Evolutionary conservation across 1,140 invertebrate species (phyloP).

Genomic region (Drosophila mauritiana): DNA sequence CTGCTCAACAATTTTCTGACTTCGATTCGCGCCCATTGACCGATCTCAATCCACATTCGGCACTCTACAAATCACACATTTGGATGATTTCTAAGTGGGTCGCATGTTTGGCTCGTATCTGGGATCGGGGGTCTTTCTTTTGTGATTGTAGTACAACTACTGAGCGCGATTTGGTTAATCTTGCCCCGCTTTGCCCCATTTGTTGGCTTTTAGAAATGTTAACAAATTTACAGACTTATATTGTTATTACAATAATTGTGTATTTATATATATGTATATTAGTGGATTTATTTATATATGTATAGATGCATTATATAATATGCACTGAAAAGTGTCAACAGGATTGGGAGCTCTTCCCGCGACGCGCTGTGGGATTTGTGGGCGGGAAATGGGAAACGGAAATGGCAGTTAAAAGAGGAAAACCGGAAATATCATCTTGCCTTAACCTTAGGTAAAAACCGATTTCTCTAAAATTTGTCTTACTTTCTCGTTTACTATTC

Average conservation of each 20-base stretch:
- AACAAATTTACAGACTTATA: constrained; percentile 78
- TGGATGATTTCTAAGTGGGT: constrained; percentile 1
- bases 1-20: constrained; percentile 70
- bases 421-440: constrained; percentile 22
- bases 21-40: constrained; percentile 28
- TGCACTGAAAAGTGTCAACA: constrained; percentile 54
- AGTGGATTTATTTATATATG: constrained; percentile 28
- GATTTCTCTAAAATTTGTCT: constrained; percentile 67
- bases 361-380: not conserved
- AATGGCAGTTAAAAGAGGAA: constrained; percentile 23
- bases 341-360: constrained; percentile 18
- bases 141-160: constrained; percentile 48
- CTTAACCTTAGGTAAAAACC: constrained; percentile 64
- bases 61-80: constrained; percentile 16
- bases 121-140: not conserved
- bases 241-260: constrained; percentile 60
- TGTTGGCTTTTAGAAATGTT: constrained; percentile 57
- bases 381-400: not conserved
- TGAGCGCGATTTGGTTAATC: constrained; percentile 34
- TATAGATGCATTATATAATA: constrained; percentile 41
- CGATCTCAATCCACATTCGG: constrained; percentile 28
- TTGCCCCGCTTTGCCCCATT: constrained; percentile 15
- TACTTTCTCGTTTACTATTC: constrained; percentile 56
- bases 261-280: constrained; percentile 43
- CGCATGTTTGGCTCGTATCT: constrained; percentile 7